Evolutionary conservation across 2,888 invertebrate genomes (phyloP).

Genomic region (Morpho helenor): DNA sequence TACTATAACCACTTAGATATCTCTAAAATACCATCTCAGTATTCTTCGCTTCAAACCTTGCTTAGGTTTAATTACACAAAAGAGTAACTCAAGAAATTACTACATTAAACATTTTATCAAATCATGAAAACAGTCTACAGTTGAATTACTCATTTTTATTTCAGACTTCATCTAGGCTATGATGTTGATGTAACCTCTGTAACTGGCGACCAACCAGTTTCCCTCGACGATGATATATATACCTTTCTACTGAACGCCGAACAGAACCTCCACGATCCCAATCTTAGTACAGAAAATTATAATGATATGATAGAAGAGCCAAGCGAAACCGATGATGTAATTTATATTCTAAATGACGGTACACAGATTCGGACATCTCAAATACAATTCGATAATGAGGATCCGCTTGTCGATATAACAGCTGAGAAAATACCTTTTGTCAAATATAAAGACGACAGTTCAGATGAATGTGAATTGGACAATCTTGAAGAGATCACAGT

Average conservation of each 20-base stretch:
- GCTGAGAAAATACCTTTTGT: slow-evolving; percentile 64
- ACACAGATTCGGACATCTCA: slow-evolving; percentile 70
- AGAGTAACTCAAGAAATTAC: no score
- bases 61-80: no score
- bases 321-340: slow-evolving; percentile 43
- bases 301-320: slow-evolving; percentile 39
- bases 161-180: slow-evolving; percentile 47
- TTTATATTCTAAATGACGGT: slow-evolving; percentile 66
- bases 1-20: no score
- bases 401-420: slow-evolving; percentile 55
- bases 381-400: slow-evolving; percentile 72
- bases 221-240: slow-evolving; percentile 61
- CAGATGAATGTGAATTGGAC: slow-evolving; percentile 38
- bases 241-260: slow-evolving; percentile 59
- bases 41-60: no score
- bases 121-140: no score
- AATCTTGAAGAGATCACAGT: slow-evolving; percentile 36
- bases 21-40: no score
- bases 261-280: slow-evolving; percentile 35
- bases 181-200: slow-evolving; percentile 64
- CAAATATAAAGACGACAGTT: slow-evolving; percentile 46
- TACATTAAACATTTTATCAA: no score
- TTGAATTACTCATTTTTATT: slow-evolving; percentile 1
- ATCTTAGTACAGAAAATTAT: slow-evolving; percentile 33
- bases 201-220: slow-evolving; percentile 59